A percentile compares a stretch with the other conserved stretches of the same genome.
phyloP scores from a whole-genome alignment of 2,113 vertebrate genomes.

The Indicator indicator region DNA sequence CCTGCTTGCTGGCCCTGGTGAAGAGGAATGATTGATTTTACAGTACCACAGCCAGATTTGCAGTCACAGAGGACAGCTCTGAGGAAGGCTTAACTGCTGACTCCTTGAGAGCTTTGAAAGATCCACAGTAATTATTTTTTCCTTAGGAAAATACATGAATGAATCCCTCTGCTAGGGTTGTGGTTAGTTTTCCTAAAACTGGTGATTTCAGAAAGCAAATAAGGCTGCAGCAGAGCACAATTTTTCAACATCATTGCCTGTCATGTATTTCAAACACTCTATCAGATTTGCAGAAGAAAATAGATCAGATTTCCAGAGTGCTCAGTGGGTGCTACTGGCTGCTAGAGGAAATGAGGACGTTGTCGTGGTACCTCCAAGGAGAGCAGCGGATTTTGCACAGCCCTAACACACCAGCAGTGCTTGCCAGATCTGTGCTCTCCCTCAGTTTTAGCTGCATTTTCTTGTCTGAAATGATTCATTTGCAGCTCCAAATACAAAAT shows the following conservation, averaged over 20 bases:
- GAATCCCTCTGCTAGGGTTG: not conserved
- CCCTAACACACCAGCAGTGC: not conserved
- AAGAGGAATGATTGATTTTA: constrained; percentile 29
- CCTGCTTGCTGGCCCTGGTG: accelerated
- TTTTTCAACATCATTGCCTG: not conserved
- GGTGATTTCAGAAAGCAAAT: not conserved
- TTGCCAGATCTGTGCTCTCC: not conserved
- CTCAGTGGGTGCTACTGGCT: not conserved
- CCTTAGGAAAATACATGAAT: constrained; percentile 7
- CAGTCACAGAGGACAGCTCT: not conserved
- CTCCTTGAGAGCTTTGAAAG: not conserved
- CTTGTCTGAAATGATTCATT: not conserved
- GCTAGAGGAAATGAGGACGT: not conserved
- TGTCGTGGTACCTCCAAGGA: not conserved
- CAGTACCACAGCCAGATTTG: not conserved
- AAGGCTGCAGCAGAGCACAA: not conserved
- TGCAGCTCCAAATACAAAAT: not conserved
- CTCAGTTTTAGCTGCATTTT: not conserved
- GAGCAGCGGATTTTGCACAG: constrained; percentile 20
- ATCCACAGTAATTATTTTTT: not conserved
- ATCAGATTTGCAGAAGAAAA: not conserved
- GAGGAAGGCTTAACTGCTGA: not conserved
- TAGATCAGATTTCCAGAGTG: not conserved
- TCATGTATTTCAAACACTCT: not conserved
- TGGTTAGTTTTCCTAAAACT: not conserved